Percentiles rank a stretch among this genome's conserved stretches.
These are phyloP conservation scores for Phocides pigmalion DNA, from an alignment of 1,140 invertebrate species.

Conservation along the genomic window DNA sequence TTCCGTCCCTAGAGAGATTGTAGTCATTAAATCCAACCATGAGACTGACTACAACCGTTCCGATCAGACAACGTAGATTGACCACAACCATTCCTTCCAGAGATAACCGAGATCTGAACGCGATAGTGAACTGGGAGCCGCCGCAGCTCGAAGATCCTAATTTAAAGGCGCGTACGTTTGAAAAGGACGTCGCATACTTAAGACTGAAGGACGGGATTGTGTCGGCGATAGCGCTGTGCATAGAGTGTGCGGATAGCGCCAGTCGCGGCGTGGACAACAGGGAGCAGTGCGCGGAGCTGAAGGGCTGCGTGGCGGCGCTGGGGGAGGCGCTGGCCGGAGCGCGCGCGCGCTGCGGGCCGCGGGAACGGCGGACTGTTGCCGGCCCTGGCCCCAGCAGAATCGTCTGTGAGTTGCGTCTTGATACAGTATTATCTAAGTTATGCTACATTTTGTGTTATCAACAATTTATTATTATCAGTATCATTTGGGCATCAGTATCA, in stretches of 20 bases:
- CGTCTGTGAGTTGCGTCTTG: constrained; percentile 53
- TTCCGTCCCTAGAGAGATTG: too few relatives aligned
- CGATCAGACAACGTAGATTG: too few relatives aligned
- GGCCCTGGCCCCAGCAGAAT: constrained; percentile 70
- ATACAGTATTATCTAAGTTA: too few relatives aligned
- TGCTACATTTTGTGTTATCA: too few relatives aligned
- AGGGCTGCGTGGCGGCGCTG: constrained; percentile 52
- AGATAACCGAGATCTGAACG: constrained; percentile 86
- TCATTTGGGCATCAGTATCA: too few relatives aligned
- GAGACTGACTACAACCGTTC: too few relatives aligned
- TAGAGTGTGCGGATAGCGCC: constrained; percentile 53
- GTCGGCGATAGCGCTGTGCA: constrained; percentile 62
- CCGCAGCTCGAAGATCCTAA: constrained; percentile 89
- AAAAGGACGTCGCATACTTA: constrained; percentile 68
- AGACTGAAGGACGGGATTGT: constrained; percentile 67
- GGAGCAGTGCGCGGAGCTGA: constrained; percentile 49
- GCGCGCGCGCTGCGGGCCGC: constrained; percentile 43
- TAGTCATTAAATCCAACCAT: too few relatives aligned
- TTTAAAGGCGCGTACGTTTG: constrained; percentile 83
- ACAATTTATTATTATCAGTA: too few relatives aligned
- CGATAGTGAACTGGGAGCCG: constrained; percentile 85
- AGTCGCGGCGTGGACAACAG: constrained; percentile 42
- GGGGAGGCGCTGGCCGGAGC: constrained; percentile 55
- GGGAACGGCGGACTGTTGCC: constrained; percentile 49
- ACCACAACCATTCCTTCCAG: constrained; percentile 41